Base-by-base conservation (phyloP, 1,140 invertebrate species). In the Lanistes nyassanus region DNA sequence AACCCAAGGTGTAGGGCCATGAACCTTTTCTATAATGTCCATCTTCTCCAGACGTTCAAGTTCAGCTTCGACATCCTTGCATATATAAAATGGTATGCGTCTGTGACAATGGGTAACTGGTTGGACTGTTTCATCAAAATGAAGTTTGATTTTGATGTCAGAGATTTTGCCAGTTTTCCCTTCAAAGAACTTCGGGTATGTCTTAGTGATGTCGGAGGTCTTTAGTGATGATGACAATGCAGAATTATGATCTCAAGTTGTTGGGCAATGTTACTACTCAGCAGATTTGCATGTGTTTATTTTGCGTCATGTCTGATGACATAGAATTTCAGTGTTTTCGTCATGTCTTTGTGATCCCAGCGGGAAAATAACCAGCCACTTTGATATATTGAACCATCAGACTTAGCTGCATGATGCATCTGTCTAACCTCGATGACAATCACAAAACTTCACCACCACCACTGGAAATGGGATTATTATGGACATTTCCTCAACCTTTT, bases 1-100 rank as follows among this genome's bases (percentile, higher is more conserved):
- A 3, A 84, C 79, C 84, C 83, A 86, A n/a, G 82, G 79, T 19
- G 83, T 83, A 37, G 84, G 83, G 4, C 82, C 82, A 26, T 74
- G 56, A 3, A 83, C 82, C 31, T 67, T 79, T 65, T 86, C 79
- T 47, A 80, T 81, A 53, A 79, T 76, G 73, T 77, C 76, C 0
- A 72, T n/a, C 2, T 58, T 13, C 67, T 78, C 74, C 37, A 78
- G 53, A 0, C 58, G 37, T 67, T 79, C 19, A 0, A 78, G n/a
- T 53, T 78, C 74, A 3, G 21, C 56, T 62, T 79, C 74, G 0
- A 76, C 69, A 21, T 75, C 47, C 26, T 75, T 76, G 26, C 55
- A 21, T 21, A 78, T 2, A 62, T 81, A 73, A 56, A 78, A 78
- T 19, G 78, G 78, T 19, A 78, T 78, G 4, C 70, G 29, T 58